A percentile compares a stretch with the other conserved stretches of the same genome.
These are phyloP conservation scores for Encarsia formosa DNA, from an alignment of 2,888 invertebrate genomes.

Conservation along the genomic window DNA sequence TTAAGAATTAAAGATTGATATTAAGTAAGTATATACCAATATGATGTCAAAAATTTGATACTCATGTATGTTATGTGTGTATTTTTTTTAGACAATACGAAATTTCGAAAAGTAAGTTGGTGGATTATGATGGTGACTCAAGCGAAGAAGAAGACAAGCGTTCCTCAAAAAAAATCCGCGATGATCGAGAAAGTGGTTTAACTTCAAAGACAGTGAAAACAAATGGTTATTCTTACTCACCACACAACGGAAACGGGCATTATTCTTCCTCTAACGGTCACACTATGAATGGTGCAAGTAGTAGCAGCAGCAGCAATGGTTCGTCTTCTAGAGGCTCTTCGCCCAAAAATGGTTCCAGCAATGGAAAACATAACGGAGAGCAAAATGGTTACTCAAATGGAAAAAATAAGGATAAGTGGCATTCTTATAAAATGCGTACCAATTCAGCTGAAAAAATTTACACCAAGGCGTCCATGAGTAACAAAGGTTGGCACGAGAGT, in stretches of 20 bases:
- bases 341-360: slow-evolving; percentile 13
- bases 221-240: slow-evolving; percentile 6
- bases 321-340: slow-evolving; percentile 17
- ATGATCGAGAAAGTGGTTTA: background rate
- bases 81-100: slow-evolving; percentile 15
- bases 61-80: background rate
- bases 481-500: slow-evolving; percentile 45
- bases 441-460: slow-evolving; percentile 34
- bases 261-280: slow-evolving; percentile 14
- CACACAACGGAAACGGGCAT: slow-evolving; percentile 18
- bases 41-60: too few species aligned
- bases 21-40: too few species aligned
- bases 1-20: too few species aligned
- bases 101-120: slow-evolving; percentile 43
- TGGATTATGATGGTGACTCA: slow-evolving; percentile 46
- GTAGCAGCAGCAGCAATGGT: slow-evolving; percentile 5
- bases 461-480: slow-evolving; percentile 42
- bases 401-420: slow-evolving; percentile 42
- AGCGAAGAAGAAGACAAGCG: slow-evolving; percentile 44
- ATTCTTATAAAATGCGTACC: slow-evolving; percentile 28
- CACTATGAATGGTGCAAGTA: background rate
- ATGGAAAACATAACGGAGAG: slow-evolving; percentile 21
- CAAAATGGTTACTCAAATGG: slow-evolving; percentile 6
- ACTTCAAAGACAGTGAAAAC: slow-evolving; percentile 8
- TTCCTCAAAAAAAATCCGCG: slow-evolving; percentile 13